Percentiles rank a stretch among this genome's conserved stretches.
Conservation (phyloP, 2,113 vertebrate species). For the Callionymus lyra region DNA sequence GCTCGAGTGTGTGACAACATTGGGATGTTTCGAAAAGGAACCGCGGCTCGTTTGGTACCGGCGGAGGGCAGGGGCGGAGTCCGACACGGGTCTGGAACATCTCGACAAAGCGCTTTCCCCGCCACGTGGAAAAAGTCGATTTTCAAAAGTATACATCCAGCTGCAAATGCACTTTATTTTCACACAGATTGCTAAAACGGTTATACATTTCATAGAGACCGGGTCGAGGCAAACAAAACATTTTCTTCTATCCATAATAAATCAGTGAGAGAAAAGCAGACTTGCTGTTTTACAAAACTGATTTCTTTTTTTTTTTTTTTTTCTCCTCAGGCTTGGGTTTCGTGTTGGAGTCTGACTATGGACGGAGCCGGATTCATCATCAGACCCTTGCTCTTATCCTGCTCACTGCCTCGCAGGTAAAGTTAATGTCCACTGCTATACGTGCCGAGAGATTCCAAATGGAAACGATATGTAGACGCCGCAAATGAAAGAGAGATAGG, state of each 20-base stretch:
- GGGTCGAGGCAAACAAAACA: background rate
- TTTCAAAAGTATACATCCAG: no score
- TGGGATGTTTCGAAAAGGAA: no score
- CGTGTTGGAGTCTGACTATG: constrained; percentile 19
- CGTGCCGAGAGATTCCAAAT: constrained; percentile 6
- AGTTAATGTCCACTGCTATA: constrained; percentile 21
- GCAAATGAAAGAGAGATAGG: constrained; percentile 26
- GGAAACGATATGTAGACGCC: constrained; percentile 21
- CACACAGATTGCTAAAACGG: no score
- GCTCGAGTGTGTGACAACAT: no score
- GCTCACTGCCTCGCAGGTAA: constrained; percentile 14
- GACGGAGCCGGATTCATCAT: constrained; percentile 20
- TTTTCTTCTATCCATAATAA: constrained; percentile 17
- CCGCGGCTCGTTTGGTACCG: no score
- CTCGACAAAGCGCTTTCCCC: no score
- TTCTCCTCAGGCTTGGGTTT: constrained; percentile 16
- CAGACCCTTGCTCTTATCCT: constrained; percentile 23
- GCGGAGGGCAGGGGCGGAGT: no score
- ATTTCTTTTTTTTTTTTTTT: constrained; percentile 8
- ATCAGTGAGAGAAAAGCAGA: constrained; percentile 21
- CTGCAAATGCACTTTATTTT: no score
- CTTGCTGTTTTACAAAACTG: constrained; percentile 8
- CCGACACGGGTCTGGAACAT: no score
- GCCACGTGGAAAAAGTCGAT: no score
- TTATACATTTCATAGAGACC: background rate